phyloP scores from a whole-genome alignment of 2,113 vertebrate species.

The Xenopus borealis region DNA sequence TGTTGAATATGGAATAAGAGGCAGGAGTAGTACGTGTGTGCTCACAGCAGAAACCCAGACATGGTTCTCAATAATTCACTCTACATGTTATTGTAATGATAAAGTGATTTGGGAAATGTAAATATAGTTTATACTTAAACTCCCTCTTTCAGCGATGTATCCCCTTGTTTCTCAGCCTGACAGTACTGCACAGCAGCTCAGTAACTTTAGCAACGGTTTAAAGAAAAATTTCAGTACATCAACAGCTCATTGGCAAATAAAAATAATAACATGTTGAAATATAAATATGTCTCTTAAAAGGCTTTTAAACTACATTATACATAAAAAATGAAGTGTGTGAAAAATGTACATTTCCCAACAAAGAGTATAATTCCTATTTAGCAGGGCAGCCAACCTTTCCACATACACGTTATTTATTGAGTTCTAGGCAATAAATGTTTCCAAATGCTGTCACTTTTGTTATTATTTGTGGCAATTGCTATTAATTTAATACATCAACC shows the following conservation, averaged over 20 bases:
- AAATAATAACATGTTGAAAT: slow-evolving; percentile 4
- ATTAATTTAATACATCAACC: slow-evolving; percentile 7
- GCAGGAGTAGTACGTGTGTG: no score
- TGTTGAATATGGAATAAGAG: no score
- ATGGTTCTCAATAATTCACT: no score
- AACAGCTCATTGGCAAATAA: not conserved
- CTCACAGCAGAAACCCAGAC: no score
- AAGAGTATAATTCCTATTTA: slow-evolving; percentile 29
- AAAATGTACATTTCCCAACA: slow-evolving; percentile 18
- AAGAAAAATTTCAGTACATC: not conserved
- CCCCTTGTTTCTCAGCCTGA: no score
- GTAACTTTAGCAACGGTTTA: no score
- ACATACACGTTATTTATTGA: slow-evolving; percentile 18
- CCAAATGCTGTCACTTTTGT: slow-evolving; percentile 16
- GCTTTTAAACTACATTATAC: slow-evolving; percentile 7
- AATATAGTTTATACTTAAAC: no score
- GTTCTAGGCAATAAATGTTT: slow-evolving; percentile 15
- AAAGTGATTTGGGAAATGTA: no score
- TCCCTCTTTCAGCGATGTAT: no score
- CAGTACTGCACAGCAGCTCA: no score
- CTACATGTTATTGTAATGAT: no score
- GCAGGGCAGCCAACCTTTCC: not conserved
- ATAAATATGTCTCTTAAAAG: not conserved
- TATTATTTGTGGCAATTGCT: slow-evolving; percentile 17
- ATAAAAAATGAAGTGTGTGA: slow-evolving; percentile 2